A percentile compares a stretch with the other conserved stretches of the same genome.
phyloP scores from a whole-genome alignment of 2,797 vertebrate species.

The Thripadectes ignobilis region DNA sequence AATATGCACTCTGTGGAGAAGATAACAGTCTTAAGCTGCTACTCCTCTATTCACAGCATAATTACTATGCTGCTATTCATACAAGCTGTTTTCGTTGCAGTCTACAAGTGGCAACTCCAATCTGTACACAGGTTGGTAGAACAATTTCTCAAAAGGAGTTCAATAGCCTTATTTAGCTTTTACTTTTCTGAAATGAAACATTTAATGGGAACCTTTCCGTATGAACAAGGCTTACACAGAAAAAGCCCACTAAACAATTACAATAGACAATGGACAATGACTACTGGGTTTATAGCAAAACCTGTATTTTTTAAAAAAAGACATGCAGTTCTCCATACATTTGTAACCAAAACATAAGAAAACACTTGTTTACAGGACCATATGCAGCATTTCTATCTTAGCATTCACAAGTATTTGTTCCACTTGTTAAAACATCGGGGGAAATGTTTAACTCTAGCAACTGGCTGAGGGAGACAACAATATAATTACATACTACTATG shows the following conservation, averaged over 20 bases:
- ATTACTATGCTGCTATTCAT: background rate
- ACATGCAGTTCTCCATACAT: background rate
- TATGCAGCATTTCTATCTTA: background rate
- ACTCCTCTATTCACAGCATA: background rate
- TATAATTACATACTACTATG: background rate
- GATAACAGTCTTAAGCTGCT: background rate
- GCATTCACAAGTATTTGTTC: background rate
- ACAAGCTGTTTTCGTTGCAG: background rate
- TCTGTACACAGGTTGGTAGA: background rate
- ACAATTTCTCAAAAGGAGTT: background rate
- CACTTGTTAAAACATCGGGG: background rate
- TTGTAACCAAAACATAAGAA: background rate
- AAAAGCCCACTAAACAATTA: background rate
- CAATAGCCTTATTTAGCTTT: background rate
- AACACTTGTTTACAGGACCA: background rate
- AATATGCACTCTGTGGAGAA: background rate
- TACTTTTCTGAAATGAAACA: background rate
- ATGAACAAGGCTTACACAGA: background rate
- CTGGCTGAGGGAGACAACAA: background rate
- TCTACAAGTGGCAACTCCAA: background rate
- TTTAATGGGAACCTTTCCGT: background rate
- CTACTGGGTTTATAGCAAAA: background rate
- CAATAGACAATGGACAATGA: background rate
- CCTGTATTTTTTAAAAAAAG: rapidly evolving
- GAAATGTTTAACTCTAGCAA: background rate